These are phyloP conservation scores for Aleadryas rufinucha DNA, from an alignment of 2,113 vertebrate genomes.

Conservation along the genomic window DNA sequence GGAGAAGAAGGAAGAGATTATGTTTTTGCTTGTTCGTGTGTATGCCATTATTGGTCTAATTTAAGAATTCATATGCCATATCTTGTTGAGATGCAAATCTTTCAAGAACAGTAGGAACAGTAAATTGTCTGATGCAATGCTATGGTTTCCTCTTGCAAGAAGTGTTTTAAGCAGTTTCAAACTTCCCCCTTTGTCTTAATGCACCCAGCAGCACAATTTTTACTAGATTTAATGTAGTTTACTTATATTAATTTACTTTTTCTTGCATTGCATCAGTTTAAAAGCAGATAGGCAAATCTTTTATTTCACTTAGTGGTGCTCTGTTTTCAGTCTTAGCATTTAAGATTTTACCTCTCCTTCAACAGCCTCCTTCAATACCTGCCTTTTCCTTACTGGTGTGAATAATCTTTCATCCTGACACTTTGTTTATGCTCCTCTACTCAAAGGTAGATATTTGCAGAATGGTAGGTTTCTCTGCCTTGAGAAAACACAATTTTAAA, in stretches of 20 bases:
- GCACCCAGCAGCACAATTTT: neutral
- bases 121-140: neutral
- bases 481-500: neutral
- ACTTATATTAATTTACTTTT: neutral
- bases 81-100: neutral
- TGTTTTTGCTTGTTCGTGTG: neutral
- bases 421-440: neutral
- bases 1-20: neutral
- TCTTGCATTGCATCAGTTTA: neutral
- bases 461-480: neutral
- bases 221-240: neutral
- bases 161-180: neutral
- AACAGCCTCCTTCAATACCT: neutral
- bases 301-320: neutral
- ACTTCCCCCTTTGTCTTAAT: neutral
- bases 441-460: neutral
- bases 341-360: neutral
- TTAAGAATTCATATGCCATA: neutral
- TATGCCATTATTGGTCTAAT: neutral
- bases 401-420: neutral
- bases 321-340: neutral
- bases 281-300: neutral
- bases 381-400: neutral
- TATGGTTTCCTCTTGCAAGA: neutral
- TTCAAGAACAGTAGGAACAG: neutral